These are phyloP conservation scores for Apodemus agrarius DNA, from an alignment of 2,797 vertebrate species.

Conservation along the genomic window DNA sequence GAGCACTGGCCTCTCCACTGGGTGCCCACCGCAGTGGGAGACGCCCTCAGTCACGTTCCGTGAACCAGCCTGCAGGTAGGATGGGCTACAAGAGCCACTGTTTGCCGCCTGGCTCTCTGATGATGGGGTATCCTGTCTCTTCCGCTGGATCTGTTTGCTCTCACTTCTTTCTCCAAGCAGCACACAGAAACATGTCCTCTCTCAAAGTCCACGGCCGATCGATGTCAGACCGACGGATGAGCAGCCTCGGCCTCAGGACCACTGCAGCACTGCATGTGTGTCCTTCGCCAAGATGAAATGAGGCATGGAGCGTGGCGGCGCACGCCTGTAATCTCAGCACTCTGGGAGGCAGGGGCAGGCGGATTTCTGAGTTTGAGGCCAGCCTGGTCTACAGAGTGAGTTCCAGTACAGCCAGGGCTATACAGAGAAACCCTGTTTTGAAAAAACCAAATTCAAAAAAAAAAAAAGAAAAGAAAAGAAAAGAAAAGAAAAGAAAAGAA, in stretches of 20 bases:
- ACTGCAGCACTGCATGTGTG: neutral
- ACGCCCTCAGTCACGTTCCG: neutral
- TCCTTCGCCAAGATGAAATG: neutral
- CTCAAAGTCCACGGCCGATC: neutral
- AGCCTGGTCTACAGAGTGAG: no score
- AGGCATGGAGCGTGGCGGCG: no score
- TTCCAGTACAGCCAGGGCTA: no score
- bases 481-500: no score
- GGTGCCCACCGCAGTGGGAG: neutral
- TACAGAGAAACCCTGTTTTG: no score
- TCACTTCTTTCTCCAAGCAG: neutral
- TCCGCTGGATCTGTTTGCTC: neutral
- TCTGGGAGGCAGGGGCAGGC: no score
- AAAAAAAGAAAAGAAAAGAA: no score
- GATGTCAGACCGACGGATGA: neutral
- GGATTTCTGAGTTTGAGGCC: no score
- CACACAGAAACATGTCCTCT: neutral
- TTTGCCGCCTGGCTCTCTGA: neutral
- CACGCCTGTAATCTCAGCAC: no score
- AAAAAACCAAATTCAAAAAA: no score
- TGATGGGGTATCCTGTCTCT: neutral
- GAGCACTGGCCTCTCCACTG: neutral
- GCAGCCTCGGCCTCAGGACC: no score
- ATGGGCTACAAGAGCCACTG: neutral
- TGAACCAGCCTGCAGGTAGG: neutral